Evolutionary conservation across 2,113 vertebrate genomes (phyloP), one percentile per base, ranked within the genome.

Genomic region (Lepisosteus oculatus): DNA sequence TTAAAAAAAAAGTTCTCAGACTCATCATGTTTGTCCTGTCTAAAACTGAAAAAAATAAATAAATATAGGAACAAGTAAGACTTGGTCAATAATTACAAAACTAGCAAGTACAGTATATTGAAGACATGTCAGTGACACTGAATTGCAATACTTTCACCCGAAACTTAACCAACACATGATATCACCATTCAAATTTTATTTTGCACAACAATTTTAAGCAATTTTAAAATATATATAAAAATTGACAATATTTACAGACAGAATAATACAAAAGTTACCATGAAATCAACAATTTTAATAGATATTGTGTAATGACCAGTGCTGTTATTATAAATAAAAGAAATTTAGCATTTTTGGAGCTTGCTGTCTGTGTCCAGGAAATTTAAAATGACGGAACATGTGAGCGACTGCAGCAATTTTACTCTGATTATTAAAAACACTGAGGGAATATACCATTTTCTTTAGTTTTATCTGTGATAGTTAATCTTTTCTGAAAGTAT

Each of bases 111-210:
- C 29, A 11, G 12, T 59, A 59, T 59, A 14, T 12, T 59, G 29
- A 57, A 57, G 13, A 13, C 8, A n/a, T 43, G 11, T 43, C 3
- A 8, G 47, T 15, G n/a, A 61, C 14, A 9, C n/a, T 59, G 11
- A 41, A 44, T 43, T 55, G 12, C 45, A 45, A 13, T 12, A 13
- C 43, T 14, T 67, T 1, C 43, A 68, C 29, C 7, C 68, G 8
- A 61, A 64, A 72, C 43, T 74, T 62, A 63, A 44, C 51, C 5
- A 43, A 12, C 65, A 61, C 59, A 70, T n/a, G 68, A 11, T 66
- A 54, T 82, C 71, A 57, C 44, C 56, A 29, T 14, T 59, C 78
- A 63, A 70, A 80, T 72, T 88, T 88, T 83, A 90, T 86, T 90
- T 79, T 65, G 71, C 77, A 65, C 85, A 80, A 87, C 77, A 67